Conservation (phyloP, 2,113 vertebrate species). For the Zingel zingel region DNA sequence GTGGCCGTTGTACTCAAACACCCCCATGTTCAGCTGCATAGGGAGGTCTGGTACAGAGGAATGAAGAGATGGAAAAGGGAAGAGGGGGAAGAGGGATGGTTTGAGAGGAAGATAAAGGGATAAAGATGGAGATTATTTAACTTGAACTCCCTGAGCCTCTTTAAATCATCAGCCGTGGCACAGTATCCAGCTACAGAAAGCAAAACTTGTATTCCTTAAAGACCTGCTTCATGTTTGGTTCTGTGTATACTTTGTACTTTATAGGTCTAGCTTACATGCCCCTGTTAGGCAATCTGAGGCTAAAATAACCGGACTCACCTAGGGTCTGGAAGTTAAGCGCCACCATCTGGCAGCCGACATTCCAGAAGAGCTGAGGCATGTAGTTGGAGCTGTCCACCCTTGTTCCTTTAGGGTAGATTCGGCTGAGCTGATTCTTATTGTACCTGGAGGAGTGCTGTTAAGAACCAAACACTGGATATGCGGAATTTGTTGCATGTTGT, state of each 20-base stretch:
- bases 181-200: not conserved
- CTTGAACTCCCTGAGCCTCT: not conserved
- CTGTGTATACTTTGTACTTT: not conserved
- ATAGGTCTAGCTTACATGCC: too few species aligned
- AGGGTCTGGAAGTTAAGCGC: slow-evolving; percentile 94
- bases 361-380: slow-evolving; percentile 96
- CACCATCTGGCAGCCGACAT: slow-evolving; percentile 93
- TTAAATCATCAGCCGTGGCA: not conserved
- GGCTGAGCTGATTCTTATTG: slow-evolving; percentile 94
- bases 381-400: slow-evolving; percentile 95
- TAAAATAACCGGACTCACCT: slow-evolving; percentile 77
- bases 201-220: not conserved
- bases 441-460: slow-evolving; percentile 83
- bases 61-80: not conserved
- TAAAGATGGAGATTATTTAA: not conserved
- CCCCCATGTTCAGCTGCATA: slow-evolving; percentile 93
- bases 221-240: not conserved
- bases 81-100: not conserved
- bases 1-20: slow-evolving; percentile 92
- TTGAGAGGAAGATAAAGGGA: not conserved
- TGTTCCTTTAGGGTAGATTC: slow-evolving; percentile 95
- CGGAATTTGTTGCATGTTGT: not conserved
- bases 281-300: not conserved
- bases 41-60: slow-evolving; percentile 78
- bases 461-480: slow-evolving; percentile 16